Conservation (phyloP, 2,797 vertebrate species). For the Notolabrus celidotus region DNA sequence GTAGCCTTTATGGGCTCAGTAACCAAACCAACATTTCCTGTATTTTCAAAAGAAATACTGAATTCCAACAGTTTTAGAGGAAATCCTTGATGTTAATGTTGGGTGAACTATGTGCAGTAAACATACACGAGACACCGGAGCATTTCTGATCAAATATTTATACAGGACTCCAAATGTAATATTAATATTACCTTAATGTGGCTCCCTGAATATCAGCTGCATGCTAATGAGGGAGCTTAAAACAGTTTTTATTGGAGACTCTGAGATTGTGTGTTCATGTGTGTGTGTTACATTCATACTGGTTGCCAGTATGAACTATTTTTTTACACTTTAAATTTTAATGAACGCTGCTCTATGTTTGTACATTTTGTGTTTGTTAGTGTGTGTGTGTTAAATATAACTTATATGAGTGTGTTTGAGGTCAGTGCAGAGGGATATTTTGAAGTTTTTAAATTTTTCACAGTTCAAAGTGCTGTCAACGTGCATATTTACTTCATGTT, state of each 20-base stretch:
- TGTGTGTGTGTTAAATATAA: conserved; percentile 16
- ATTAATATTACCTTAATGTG: conserved; percentile 84
- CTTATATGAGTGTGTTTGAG: not conserved
- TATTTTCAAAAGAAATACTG: conserved; percentile 72
- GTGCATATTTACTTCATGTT: conserved; percentile 38
- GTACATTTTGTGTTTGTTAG: conserved; percentile 9
- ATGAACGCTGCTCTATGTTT: conserved; percentile 43
- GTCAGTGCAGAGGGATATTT: conserved; percentile 28
- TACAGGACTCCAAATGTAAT: conserved; percentile 80
- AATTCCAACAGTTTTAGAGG: conserved; percentile 71
- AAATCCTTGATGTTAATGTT: conserved; percentile 82
- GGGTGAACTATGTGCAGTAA: conserved; percentile 78
- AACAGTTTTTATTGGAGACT: conserved; percentile 54
- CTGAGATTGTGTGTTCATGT: conserved; percentile 41
- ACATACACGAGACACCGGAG: conserved; percentile 75
- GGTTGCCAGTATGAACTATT: conserved; percentile 33
- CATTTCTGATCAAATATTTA: conserved; percentile 84
- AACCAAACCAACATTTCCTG: conserved; percentile 60
- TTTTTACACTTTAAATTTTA: conserved; percentile 25
- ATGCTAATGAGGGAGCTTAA: conserved; percentile 71
- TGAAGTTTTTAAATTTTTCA: conserved; percentile 25
- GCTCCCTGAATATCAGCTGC: conserved; percentile 70
- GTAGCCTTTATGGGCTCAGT: conserved; percentile 54
- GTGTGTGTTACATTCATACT: conserved; percentile 33
- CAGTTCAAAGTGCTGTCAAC: conserved; percentile 54